These are phyloP conservation scores for Mus spretus DNA, from an alignment of 2,797 vertebrate genomes.

Conservation along the genomic window DNA sequence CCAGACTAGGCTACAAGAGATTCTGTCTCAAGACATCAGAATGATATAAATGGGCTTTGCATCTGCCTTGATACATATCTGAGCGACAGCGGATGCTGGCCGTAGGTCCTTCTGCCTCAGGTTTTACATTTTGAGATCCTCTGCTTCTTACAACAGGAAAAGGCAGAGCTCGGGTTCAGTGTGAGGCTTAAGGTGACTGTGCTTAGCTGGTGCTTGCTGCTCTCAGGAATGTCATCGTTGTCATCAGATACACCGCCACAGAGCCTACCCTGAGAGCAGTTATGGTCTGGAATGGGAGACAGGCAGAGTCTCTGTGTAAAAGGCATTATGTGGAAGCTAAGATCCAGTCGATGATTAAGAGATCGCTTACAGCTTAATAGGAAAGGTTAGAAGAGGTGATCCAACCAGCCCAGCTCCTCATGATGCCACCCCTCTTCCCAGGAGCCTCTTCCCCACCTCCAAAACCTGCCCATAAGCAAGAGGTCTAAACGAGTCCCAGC, in stretches of 20 bases:
- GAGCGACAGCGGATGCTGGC: background rate
- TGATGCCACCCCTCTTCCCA: background rate
- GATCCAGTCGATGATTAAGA: conserved; percentile 8
- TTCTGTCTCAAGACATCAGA: background rate
- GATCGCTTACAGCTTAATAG: background rate
- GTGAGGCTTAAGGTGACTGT: background rate
- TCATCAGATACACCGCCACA: conserved; percentile 34
- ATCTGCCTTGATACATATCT: background rate
- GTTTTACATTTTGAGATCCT: conserved; percentile 18
- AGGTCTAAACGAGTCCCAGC: background rate
- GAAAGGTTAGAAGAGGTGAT: background rate
- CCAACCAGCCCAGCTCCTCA: background rate
- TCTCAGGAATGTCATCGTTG: background rate
- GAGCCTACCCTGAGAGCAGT: background rate
- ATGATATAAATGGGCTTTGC: background rate
- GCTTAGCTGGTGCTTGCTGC: background rate
- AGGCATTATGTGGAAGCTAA: background rate
- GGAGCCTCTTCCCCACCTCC: background rate
- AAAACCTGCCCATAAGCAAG: background rate
- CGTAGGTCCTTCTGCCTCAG: background rate
- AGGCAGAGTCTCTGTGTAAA: conserved; percentile 9
- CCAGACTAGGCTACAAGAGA: background rate
- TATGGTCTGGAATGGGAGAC: background rate
- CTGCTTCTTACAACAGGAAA: conserved; percentile 39
- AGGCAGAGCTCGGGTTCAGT: conserved; percentile 6